A percentile compares a stretch with the other conserved stretches of the same genome.
Evolutionary conservation across 2,113 vertebrate species (phyloP).

Genomic region (Prunella himalayana): DNA sequence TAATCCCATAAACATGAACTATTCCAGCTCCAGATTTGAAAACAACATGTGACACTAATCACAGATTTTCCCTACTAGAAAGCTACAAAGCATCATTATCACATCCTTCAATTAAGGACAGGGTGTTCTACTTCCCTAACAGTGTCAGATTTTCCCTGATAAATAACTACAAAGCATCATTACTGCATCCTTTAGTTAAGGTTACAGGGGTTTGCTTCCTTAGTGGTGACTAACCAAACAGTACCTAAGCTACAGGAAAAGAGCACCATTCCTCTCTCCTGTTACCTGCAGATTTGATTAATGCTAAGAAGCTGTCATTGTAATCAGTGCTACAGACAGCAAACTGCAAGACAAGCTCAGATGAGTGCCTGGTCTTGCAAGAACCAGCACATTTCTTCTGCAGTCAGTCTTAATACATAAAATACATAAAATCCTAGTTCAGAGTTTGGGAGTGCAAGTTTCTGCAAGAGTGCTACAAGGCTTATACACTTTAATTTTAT

Average conservation of each 20-base stretch:
- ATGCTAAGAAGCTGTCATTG: neutral
- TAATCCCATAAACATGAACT: neutral
- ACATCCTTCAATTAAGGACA: conserved; percentile 20
- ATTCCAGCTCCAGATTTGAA: neutral
- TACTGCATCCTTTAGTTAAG: neutral
- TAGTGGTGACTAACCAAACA: neutral
- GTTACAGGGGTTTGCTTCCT: neutral
- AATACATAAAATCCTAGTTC: neutral
- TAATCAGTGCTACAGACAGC: neutral
- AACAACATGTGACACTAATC: neutral
- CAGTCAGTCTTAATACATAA: neutral
- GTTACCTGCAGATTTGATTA: neutral
- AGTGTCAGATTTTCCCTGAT: neutral
- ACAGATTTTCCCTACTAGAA: neutral
- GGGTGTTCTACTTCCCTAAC: conserved; percentile 9
- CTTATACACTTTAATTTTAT: neutral
- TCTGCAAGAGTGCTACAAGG: neutral
- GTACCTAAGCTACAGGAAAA: neutral
- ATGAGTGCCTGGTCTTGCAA: neutral
- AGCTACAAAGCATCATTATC: neutral
- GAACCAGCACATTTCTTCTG: neutral
- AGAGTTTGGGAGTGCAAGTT: neutral
- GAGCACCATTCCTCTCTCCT: neutral
- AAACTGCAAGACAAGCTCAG: neutral
- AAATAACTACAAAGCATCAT: neutral